phyloP scores from a whole-genome alignment of 2,113 vertebrate species.

The Tupaia tana region DNA sequence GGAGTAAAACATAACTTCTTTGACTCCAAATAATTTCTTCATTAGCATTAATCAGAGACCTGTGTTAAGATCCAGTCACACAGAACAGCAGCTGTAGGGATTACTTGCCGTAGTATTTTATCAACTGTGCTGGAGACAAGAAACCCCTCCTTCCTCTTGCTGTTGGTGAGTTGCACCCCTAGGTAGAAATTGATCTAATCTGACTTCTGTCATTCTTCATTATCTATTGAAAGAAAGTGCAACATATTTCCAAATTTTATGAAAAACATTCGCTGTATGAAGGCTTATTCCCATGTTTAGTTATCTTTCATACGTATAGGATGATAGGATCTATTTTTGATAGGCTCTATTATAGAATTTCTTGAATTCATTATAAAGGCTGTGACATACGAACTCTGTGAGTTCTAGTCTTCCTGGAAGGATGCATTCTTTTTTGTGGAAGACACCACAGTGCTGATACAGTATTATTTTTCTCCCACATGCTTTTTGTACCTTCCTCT shows the following conservation, averaged over 20 bases:
- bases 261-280: neutral
- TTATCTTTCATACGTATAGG: neutral
- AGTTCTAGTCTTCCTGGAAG: neutral
- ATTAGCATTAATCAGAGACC: neutral
- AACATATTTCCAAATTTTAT: neutral
- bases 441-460: constrained; percentile 42
- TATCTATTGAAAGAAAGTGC: rapidly evolving
- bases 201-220: neutral
- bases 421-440: constrained; percentile 30
- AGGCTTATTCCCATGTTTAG: neutral
- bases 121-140: neutral
- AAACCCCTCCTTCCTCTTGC: neutral
- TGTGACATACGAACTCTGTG: neutral
- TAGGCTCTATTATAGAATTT: constrained; percentile 23
- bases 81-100: neutral
- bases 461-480: constrained; percentile 71
- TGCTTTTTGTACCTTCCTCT: constrained; percentile 47
- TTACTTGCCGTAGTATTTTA: rapidly evolving
- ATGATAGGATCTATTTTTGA: neutral
- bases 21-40: neutral
- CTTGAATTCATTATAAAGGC: constrained; percentile 1
- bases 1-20: neutral
- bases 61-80: neutral
- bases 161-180: neutral
- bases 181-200: rapidly evolving